Conservation (phyloP, 1,140 invertebrate genomes). For the Tetramorium alpestre region DNA sequence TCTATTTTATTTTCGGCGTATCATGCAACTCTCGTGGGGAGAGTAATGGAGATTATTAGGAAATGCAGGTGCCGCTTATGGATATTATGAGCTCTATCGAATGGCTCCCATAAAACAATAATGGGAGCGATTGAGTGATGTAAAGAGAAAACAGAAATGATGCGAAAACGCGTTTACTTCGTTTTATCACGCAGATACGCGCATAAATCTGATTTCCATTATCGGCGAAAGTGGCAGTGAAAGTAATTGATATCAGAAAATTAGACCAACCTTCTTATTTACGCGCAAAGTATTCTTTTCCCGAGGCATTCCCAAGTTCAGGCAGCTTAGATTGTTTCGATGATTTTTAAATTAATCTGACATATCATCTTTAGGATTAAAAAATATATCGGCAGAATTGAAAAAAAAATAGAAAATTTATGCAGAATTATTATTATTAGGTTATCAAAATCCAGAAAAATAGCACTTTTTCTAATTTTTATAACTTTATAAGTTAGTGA, state of each 20-base stretch:
- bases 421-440: no score
- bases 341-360: neutral
- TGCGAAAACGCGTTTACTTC: slow-evolving; percentile 15
- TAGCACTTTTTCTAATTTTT: neutral
- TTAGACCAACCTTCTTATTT: neutral
- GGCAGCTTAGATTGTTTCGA: neutral
- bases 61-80: slow-evolving; percentile 53
- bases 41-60: slow-evolving; percentile 56
- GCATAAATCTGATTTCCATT: neutral
- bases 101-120: slow-evolving; percentile 51
- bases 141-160: slow-evolving; percentile 24
- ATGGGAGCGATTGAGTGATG: slow-evolving; percentile 11
- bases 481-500: neutral
- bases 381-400: no score
- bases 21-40: slow-evolving; percentile 58
- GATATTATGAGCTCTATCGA: slow-evolving; percentile 50
- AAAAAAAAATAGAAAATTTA: no score
- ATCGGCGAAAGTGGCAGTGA: neutral
- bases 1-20: slow-evolving; percentile 74
- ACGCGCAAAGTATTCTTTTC: neutral
- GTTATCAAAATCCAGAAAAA: no score
- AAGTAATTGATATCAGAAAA: slow-evolving; percentile 5
- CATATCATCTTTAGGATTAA: neutral
- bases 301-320: neutral
- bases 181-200: neutral